A percentile compares a stretch with the other conserved stretches of the same genome.
Evolutionary conservation across 2,113 vertebrate species (phyloP).

Genomic region (Thamnophis sirtalis): DNA sequence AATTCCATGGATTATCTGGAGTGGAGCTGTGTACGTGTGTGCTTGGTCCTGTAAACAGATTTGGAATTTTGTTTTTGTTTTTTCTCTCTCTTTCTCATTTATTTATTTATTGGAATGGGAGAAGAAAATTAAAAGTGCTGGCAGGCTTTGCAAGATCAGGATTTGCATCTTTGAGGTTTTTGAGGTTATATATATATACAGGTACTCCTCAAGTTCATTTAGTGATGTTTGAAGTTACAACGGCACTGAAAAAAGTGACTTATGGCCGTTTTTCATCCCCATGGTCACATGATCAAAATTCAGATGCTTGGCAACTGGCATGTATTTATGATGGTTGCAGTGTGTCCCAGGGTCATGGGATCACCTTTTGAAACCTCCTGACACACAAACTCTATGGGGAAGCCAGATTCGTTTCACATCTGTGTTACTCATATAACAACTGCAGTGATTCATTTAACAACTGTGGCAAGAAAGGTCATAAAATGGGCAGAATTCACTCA

Average conservation of each 20-base stretch:
- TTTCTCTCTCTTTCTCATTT: not conserved
- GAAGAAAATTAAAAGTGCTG: not conserved
- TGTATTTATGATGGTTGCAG: not conserved
- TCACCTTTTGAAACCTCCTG: not conserved
- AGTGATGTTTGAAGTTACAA: not conserved
- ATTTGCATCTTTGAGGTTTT: not conserved
- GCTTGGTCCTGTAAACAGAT: fast-evolving
- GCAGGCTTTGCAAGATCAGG: fast-evolving
- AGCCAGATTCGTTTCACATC: not conserved
- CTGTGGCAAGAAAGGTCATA: not conserved
- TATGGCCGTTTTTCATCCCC: not conserved
- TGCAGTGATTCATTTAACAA: not conserved
- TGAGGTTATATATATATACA: too few relatives aligned
- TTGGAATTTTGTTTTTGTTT: not conserved
- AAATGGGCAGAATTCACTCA: not conserved
- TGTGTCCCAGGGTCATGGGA: not conserved
- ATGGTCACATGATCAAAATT: not conserved
- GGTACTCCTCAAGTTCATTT: not conserved
- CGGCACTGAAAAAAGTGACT: not conserved
- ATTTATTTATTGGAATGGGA: not conserved
- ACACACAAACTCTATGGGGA: not conserved
- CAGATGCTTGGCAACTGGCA: not conserved
- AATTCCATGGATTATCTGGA: not conserved
- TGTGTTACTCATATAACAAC: not conserved
- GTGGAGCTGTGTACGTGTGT: not conserved